These are phyloP conservation scores for Thereva unica DNA, from an alignment of 2,888 invertebrate species.

Conservation along the genomic window DNA sequence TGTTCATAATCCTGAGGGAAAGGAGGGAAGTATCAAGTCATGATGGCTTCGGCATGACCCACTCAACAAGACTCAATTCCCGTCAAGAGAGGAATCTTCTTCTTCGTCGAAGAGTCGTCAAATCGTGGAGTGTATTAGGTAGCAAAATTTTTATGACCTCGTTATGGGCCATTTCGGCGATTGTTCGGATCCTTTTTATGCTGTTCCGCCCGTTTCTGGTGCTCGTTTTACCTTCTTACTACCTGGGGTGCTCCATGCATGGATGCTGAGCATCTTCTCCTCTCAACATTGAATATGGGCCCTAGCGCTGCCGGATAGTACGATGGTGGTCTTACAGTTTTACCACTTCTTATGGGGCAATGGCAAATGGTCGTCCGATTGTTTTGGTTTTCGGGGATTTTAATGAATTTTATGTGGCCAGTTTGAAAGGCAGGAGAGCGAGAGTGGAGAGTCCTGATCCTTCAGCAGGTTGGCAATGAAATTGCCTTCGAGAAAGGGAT, in stretches of 20 bases:
- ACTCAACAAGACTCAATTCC: slow-evolving; percentile 36
- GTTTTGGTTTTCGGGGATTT: slow-evolving; percentile 40
- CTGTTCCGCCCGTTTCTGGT: slow-evolving; percentile 49
- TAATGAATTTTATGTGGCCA: slow-evolving; percentile 39
- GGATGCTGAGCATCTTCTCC: slow-evolving; percentile 5
- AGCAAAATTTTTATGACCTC: slow-evolving; percentile 60
- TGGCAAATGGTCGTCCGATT: slow-evolving; percentile 41
- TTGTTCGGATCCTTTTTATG: slow-evolving; percentile 60
- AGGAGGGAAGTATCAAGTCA: slow-evolving; percentile 2
- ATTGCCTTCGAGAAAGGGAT: too few species aligned
- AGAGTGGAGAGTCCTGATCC: slow-evolving; percentile 27
- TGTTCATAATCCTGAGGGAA: too few species aligned
- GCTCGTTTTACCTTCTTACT: slow-evolving; percentile 24
- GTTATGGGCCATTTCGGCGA: slow-evolving; percentile 60
- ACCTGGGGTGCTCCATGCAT: slow-evolving; percentile 1
- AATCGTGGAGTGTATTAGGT: slow-evolving; percentile 59
- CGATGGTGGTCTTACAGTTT: slow-evolving; percentile 28
- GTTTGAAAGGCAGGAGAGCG: slow-evolving; percentile 26
- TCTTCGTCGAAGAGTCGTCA: slow-evolving; percentile 46
- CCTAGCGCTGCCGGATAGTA: background rate
- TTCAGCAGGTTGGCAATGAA: background rate
- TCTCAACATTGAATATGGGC: background rate
- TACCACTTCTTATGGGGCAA: slow-evolving; percentile 30
- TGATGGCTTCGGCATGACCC: slow-evolving; percentile 40
- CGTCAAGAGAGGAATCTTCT: slow-evolving; percentile 37